Evolutionary conservation across 2,113 vertebrate genomes (phyloP), one percentile per base, ranked within the genome.

Genomic region (Clarias macrocephalus): DNA sequence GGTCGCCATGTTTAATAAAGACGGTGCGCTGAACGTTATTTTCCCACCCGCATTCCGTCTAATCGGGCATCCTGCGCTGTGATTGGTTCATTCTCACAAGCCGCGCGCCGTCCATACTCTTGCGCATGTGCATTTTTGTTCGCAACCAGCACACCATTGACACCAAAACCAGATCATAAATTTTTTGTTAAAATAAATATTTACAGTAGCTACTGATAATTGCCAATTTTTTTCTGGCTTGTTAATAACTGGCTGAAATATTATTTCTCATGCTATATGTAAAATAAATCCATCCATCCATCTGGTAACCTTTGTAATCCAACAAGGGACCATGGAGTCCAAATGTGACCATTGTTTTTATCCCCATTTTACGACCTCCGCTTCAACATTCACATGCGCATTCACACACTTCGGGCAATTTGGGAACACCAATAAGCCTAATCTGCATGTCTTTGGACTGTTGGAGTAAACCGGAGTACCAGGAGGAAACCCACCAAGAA

Each of bases 1-100:
- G 80, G 90, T 92, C 90, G 94, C 94, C 95, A 96, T 96, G 65
- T 91, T 93, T 91, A 52, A 80, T 85, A 87, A 88, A 86, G 56
- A 84, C 82, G 76, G 72, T 5, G 5, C 23, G 60, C 91, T 92
- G 90, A 21, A 19, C 5, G 21, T 33, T 75, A 42, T 75, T 10
- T 23, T 1, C 30, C 54, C 56, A 75, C 83, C 68, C 56, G 56
- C 48, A 37, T 85, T 85, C 56, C 52, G 83, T 13, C 66, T 9
- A 37, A 57, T 30, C 30, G 28, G 23, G 3, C 19, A 0, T 73
- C 54, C 66, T 42, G 68, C 25, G 12, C 25, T 37, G 54, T 21
- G 56, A 85, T 85, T 85, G 83, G 83, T 73, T 59, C 16, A 25
- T 8, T 18, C n/a, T 5, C 30, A 28, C 6, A 56, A 77, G n/a